Conservation (phyloP, 2,888 invertebrate genomes). For the Agrenia bidenticulata region DNA sequence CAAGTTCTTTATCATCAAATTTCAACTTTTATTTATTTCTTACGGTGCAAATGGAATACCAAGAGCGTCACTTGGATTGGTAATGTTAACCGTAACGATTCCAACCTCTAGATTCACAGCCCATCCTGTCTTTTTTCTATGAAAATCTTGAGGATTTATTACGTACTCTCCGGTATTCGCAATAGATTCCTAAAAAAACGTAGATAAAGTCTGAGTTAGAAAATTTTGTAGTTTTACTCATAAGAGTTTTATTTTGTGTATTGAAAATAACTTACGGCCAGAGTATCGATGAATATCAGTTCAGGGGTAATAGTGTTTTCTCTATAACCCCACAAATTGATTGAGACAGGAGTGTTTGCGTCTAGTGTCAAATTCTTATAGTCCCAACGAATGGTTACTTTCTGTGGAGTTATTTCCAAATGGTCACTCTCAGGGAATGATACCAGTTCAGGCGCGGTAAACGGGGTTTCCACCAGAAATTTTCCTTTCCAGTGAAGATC, state of each 20-base stretch:
- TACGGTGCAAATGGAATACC: constrained; percentile 71
- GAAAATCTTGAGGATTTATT: constrained; percentile 72
- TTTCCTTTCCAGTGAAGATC: constrained; percentile 82
- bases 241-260: background rate
- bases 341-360: constrained; percentile 71
- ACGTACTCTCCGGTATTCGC: constrained; percentile 71
- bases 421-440: constrained; percentile 71
- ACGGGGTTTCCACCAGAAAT: constrained; percentile 89
- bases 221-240: background rate
- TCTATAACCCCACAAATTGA: constrained; percentile 86
- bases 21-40: constrained; percentile 58
- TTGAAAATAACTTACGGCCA: constrained; percentile 48
- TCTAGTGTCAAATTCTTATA: constrained; percentile 81
- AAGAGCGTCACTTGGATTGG: constrained; percentile 69
- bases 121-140: constrained; percentile 64
- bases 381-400: constrained; percentile 80
- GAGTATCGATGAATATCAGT: constrained; percentile 70
- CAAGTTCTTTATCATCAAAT: background rate
- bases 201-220: background rate
- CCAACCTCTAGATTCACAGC: constrained; percentile 76
- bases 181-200: constrained; percentile 55
- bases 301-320: constrained; percentile 80
- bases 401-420: constrained; percentile 70
- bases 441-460: constrained; percentile 80
- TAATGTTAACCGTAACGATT: constrained; percentile 82